Percentiles rank a stretch among this genome's conserved stretches.
These are phyloP conservation scores for Sinopyrophorus schimmeli DNA, from an alignment of 2,888 invertebrate genomes.

Conservation along the genomic window DNA sequence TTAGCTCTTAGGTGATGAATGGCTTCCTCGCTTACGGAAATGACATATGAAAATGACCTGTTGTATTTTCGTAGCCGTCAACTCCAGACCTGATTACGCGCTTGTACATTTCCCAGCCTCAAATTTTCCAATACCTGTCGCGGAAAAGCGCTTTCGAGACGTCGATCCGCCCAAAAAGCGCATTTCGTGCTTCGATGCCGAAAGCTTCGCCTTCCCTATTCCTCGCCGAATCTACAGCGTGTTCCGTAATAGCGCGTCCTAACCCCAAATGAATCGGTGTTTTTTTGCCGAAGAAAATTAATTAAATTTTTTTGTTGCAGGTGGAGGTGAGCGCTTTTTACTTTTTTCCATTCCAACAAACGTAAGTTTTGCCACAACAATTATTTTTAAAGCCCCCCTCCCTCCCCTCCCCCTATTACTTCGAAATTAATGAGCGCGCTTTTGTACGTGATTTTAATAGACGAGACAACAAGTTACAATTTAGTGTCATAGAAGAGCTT, in stretches of 20 bases:
- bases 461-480: slow-evolving; percentile 15
- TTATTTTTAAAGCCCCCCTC: no score
- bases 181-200: no score
- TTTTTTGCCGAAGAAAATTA: slow-evolving; percentile 7
- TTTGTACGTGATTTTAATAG: slow-evolving; percentile 9
- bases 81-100: slow-evolving; percentile 20
- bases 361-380: no score
- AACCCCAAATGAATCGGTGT: no score
- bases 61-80: slow-evolving; percentile 33
- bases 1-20: slow-evolving; percentile 35
- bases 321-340: slow-evolving; percentile 22
- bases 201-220: no score
- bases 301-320: slow-evolving; percentile 12
- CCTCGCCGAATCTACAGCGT: no score
- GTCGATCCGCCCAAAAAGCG: no score
- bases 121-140: slow-evolving; percentile 25
- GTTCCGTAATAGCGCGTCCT: no score
- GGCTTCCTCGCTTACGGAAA: slow-evolving; percentile 31
- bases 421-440: slow-evolving; percentile 6
- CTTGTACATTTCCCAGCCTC: slow-evolving; percentile 28
- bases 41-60: slow-evolving; percentile 39
- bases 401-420: no score
- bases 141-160: no score
- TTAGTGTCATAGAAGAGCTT: slow-evolving; percentile 19
- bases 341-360: no score